Base-by-base conservation (phyloP, 2,113 vertebrate genomes). In the Oryzias woworae region DNA sequence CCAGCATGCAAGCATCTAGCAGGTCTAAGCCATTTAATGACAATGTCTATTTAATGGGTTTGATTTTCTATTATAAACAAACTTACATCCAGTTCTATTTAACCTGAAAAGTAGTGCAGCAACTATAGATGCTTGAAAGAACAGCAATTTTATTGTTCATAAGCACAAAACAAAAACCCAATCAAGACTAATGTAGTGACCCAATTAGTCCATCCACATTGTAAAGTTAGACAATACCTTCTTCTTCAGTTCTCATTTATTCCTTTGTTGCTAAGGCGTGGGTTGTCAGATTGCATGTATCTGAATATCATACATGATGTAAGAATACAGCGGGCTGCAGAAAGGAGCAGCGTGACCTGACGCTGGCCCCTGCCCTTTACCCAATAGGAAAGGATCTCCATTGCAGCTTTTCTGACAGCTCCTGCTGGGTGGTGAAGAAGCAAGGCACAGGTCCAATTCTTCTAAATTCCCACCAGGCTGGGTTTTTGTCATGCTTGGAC, bases 321-420 rank as follows among this genome's bases (percentile, higher is more conserved):
- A 44, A 62, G 48, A 69, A 65, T 24, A 72, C 44, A 36, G 56
- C 13, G 22, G 3, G 44, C 58, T 57, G 64, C 68, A 62, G 64
- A 69, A 67, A 69, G 56, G 66, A 24, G 73, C 1, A 8, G 51
- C 14, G 59, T 86, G 89, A 86, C 87, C 85, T 1, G 53, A 81
- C 61, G 71, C 82, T 71, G 77, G 67, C 82, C 85, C 70, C 69
- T 77, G 80, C 77, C 78, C 65, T 31, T 50, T 46, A 31, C 36
- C 82, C 72, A 78, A 77, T 69, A 31, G 53, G 80, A 85, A 58
- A 36, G 61, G 44, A 62, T 71, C 78, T 80, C 69, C 75, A 64
- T 63, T 54, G n/a, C 14, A n/a, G 71, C 56, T n/a, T 53, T 76
- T 74, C 69, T 80, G 86, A 88, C 81, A 85, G 84, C 83, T 75